A percentile compares a stretch with the other conserved stretches of the same genome.
Conservation (phyloP, 2,113 vertebrate genomes). For the Diadophis punctatus region DNA sequence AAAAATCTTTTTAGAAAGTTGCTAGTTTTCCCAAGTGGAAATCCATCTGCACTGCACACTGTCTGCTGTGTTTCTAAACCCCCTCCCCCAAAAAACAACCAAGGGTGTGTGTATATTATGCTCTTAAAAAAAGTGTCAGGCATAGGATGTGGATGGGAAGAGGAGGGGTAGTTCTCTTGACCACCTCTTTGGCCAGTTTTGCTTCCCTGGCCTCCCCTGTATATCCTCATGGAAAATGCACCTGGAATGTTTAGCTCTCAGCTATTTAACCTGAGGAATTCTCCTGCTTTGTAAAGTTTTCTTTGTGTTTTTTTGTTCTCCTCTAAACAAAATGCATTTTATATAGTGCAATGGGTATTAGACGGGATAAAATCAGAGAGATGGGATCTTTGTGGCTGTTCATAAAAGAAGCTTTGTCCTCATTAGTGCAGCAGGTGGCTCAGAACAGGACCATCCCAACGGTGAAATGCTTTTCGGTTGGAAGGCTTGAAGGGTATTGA, state of each 20-base stretch:
- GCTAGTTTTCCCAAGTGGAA: not conserved
- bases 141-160: not conserved
- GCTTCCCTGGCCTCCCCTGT: slow-evolving; percentile 65
- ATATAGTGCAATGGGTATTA: not conserved
- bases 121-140: not conserved
- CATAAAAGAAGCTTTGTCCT: slow-evolving; percentile 30
- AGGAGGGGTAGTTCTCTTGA: slow-evolving; percentile 25
- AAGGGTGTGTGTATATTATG: fast-evolving
- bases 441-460: not conserved
- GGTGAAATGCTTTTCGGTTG: not conserved
- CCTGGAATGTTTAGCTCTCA: not conserved
- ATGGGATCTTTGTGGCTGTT: not conserved
- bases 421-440: slow-evolving; percentile 16
- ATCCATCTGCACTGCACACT: not conserved
- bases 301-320: not conserved
- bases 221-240: slow-evolving; percentile 58
- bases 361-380: too few relatives aligned
- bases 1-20: not conserved
- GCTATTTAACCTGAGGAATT: fast-evolving
- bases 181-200: slow-evolving; percentile 14
- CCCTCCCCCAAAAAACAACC: not conserved
- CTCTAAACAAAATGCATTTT: not conserved
- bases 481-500: not conserved
- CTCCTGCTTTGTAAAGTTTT: not conserved
- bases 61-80: slow-evolving; percentile 7